A percentile compares a stretch with the other conserved stretches of the same genome.
phyloP scores from a whole-genome alignment of 2,888 invertebrate genomes.

The Opisthograptis luteolata region DNA sequence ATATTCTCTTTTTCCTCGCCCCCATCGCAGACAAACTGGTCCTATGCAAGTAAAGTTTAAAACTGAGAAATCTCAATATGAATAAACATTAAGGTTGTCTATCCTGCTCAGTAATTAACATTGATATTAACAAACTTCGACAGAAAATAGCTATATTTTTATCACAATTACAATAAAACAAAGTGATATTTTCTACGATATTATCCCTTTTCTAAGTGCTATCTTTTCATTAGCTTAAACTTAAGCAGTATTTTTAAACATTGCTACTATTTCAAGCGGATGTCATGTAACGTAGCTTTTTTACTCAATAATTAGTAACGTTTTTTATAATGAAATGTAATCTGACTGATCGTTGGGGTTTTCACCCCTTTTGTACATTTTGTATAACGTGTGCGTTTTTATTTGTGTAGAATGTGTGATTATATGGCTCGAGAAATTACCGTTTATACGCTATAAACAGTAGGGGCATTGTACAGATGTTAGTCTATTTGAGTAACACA shows the following conservation, averaged over 20 bases:
- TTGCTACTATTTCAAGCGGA: constrained; percentile 63
- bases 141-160: constrained; percentile 64
- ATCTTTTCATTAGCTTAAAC: constrained; percentile 58
- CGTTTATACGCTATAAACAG: constrained; percentile 1
- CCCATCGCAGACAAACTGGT: no score
- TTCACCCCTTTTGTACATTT: constrained; percentile 65
- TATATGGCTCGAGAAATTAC: constrained; percentile 19
- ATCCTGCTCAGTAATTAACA: constrained; percentile 52
- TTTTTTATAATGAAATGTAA: constrained; percentile 57
- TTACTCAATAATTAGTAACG: constrained; percentile 67
- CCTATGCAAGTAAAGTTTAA: constrained; percentile 1
- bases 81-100: constrained; percentile 36
- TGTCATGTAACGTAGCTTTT: constrained; percentile 73
- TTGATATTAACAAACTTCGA: constrained; percentile 45
- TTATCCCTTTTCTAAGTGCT: constrained; percentile 60
- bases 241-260: constrained; percentile 72
- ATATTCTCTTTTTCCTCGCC: not conserved
- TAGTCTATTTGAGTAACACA: not conserved
- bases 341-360: constrained; percentile 68
- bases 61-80: constrained; percentile 5
- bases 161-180: constrained; percentile 63
- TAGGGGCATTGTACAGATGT: not conserved
- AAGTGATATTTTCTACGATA: constrained; percentile 80
- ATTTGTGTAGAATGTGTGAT: constrained; percentile 49
- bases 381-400: constrained; percentile 55